Percentiles rank a stretch among this genome's conserved stretches.
Conservation (phyloP, 2,888 invertebrate genomes). For the Merodon equestris region DNA sequence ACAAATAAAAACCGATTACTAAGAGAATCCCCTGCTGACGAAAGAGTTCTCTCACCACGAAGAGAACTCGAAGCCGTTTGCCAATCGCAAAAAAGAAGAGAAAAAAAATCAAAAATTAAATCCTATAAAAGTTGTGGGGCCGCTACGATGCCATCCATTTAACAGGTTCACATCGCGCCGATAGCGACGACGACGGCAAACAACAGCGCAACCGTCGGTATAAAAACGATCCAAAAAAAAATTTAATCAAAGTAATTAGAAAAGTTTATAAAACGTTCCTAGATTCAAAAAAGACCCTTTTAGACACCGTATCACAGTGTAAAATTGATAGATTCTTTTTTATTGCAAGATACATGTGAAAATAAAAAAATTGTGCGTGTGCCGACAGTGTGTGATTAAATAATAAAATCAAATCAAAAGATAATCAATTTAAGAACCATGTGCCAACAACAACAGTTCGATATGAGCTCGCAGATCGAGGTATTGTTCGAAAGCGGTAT, state of each 20-base stretch:
- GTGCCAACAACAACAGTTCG: constrained; percentile 65
- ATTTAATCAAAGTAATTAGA: neutral
- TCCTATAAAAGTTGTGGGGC: constrained; percentile 60
- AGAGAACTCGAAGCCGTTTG: constrained; percentile 1
- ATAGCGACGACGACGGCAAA: constrained; percentile 41
- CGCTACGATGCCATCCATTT: constrained; percentile 35
- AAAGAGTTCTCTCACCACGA: constrained; percentile 26
- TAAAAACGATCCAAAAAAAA: constrained; percentile 53
- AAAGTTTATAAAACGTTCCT: neutral
- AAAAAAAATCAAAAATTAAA: constrained; percentile 61
- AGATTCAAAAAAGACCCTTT: constrained; percentile 1
- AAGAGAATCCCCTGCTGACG: constrained; percentile 20
- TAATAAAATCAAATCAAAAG: constrained; percentile 16
- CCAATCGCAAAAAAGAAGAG: constrained; percentile 34
- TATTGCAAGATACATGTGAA: constrained; percentile 16
- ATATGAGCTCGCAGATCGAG: constrained; percentile 75
- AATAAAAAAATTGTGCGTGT: constrained; percentile 30
- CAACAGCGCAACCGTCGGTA: constrained; percentile 51
- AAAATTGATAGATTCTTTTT: constrained; percentile 5
- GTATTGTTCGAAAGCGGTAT: constrained; percentile 76
- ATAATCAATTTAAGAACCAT: constrained; percentile 34
- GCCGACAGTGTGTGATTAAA: constrained; percentile 35
- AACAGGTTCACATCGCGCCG: constrained; percentile 50
- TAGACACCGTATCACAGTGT: neutral
- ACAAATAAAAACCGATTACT: neutral